A percentile compares a stretch with the other conserved stretches of the same genome.
Evolutionary conservation across 2,113 vertebrate genomes (phyloP).

Genomic region (Bambusicola thoracicus): DNA sequence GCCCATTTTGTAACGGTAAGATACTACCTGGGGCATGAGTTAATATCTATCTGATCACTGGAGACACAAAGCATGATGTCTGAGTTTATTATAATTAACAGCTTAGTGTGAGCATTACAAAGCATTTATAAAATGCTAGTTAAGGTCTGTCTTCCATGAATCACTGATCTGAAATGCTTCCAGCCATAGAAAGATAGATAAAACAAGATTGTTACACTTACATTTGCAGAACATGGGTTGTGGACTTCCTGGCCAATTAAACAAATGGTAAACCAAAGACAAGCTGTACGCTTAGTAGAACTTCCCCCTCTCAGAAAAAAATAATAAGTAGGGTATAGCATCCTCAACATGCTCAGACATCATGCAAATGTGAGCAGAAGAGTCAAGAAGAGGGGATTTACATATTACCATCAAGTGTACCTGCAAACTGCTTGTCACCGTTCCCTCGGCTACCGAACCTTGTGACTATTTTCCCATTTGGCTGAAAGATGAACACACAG

Average conservation of each 20-base stretch:
- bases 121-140: neutral
- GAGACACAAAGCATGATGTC: neutral
- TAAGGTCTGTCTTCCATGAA: neutral
- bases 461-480: slow-evolving; percentile 95
- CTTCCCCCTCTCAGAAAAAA: neutral
- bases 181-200: neutral
- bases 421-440: slow-evolving; percentile 98
- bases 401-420: slow-evolving; percentile 86
- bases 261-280: neutral
- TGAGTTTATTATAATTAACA: neutral
- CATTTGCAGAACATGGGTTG: slow-evolving; percentile 34
- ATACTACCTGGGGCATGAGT: neutral
- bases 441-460: slow-evolving; percentile 97
- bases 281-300: neutral
- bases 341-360: slow-evolving; percentile 68
- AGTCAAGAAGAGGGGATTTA: slow-evolving; percentile 75
- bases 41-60: neutral
- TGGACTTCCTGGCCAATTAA: neutral
- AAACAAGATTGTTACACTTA: neutral
- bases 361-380: slow-evolving; percentile 79
- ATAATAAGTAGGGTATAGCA: neutral
- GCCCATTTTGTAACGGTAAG: neutral
- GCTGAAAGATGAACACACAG: slow-evolving; percentile 96
- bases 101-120: neutral
- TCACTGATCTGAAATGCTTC: slow-evolving; percentile 23